A percentile compares a stretch with the other conserved stretches of the same genome.
phyloP scores from a whole-genome alignment of 2,888 invertebrate genomes.

The Celastrina argiolus region DNA sequence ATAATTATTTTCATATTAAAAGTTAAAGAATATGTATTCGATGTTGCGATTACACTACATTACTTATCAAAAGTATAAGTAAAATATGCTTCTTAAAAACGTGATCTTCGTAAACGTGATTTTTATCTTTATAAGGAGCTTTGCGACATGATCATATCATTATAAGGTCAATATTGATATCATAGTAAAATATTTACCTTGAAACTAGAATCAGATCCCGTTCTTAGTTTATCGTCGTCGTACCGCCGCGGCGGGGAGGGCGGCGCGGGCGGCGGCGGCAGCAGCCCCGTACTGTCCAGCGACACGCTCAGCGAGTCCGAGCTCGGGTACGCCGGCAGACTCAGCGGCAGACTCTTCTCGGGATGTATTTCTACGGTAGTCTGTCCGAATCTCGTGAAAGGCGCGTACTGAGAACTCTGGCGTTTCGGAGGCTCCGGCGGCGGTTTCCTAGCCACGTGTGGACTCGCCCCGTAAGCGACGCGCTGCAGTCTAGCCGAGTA shows the following conservation, averaged over 20 bases:
- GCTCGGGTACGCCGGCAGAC: conserved; percentile 81
- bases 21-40: no score
- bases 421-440: conserved; percentile 90
- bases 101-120: no score
- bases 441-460: conserved; percentile 85
- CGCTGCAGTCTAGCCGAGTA: conserved; percentile 70
- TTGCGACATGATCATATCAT: no score
- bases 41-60: no score
- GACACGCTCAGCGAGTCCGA: conserved; percentile 81
- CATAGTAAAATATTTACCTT: conserved; percentile 73
- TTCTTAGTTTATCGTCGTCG: conserved; percentile 74
- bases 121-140: no score
- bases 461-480: conserved; percentile 81
- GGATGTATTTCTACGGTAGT: conserved; percentile 80
- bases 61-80: no score
- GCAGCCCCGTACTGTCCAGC: conserved; percentile 80
- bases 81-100: no score
- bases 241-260: conserved; percentile 78
- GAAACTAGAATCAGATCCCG: conserved; percentile 90
- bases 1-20: no score
- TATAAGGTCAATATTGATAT: no score
- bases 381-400: conserved; percentile 73
- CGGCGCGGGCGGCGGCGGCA: conserved; percentile 82
- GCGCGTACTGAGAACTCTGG: conserved; percentile 78
- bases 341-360: conserved; percentile 77